phyloP scores from a whole-genome alignment of 2,797 vertebrate genomes.

The Neomorphus geoffroyi region DNA sequence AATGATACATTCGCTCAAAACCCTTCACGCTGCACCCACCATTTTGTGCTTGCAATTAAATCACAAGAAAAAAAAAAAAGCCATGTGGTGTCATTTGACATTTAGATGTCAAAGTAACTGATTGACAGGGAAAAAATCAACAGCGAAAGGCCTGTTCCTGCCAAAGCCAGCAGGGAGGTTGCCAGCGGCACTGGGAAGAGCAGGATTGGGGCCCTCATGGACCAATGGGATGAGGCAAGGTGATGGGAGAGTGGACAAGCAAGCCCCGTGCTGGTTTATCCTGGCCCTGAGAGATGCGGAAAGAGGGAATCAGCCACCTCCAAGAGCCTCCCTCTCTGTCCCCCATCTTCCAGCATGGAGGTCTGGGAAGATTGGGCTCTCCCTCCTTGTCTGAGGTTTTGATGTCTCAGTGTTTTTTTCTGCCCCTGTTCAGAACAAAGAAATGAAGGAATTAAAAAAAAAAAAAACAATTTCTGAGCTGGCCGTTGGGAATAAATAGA shows the following conservation, averaged over 20 bases:
- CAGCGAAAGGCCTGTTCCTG: constrained; percentile 49
- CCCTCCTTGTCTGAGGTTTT: background rate
- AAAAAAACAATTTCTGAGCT: background rate
- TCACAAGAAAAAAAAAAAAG: background rate
- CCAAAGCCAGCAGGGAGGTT: constrained; percentile 25
- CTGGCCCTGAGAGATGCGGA: background rate
- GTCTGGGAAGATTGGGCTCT: background rate
- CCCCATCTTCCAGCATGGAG: fast-evolving
- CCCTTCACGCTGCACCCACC: constrained; percentile 27
- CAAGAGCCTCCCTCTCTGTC: background rate
- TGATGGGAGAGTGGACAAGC: background rate
- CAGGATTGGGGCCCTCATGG: background rate
- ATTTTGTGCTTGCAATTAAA: constrained; percentile 62
- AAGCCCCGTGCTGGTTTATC: background rate
- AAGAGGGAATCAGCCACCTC: background rate
- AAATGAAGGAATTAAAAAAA: background rate
- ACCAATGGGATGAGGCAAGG: background rate
- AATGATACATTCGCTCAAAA: constrained; percentile 68
- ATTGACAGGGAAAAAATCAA: constrained; percentile 64
- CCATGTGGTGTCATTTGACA: constrained; percentile 69
- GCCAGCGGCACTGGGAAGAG: constrained; percentile 37
- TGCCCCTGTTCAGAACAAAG: background rate
- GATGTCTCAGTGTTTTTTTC: fast-evolving
- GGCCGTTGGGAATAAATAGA: background rate
- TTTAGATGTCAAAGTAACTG: constrained; percentile 68